Base-by-base conservation (phyloP, 2,797 vertebrate species). In the Aeoliscus strigatus region DNA sequence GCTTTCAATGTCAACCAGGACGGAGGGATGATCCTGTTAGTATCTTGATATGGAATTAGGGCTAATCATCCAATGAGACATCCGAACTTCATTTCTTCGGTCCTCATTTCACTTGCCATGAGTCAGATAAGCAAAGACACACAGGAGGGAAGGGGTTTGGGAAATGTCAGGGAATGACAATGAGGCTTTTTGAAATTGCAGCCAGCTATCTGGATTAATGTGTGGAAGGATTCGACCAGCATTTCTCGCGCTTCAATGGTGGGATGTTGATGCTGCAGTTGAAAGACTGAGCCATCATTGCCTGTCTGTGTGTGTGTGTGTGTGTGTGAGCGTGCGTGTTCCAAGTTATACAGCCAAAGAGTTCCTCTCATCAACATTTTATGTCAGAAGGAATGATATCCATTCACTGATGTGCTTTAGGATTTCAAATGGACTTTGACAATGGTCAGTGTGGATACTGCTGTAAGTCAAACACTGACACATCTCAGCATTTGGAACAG, bases 111-210 rank as follows among this genome's bases (percentile, higher is more conserved):
- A 66, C 56, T 62, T 59, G 33, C 54, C 54, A 47, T 68, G 66
- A 79, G 68, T 77, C 55, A 71, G 63, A 73, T 56, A 67, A 72
- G 61, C 62, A 58, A 55, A 54, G 53, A 60, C 60, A 57, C 60
- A 13, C 29, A 49, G 38, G 51, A 49, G 38, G 51, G 43, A 6
- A 6, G 11, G 58, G 50, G 32, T 27, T 56, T 51, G 54, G 35
- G 46, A 70, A 75, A 81, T 75, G 70, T 73, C 71, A 66, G 35
- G 33, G 73, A 74, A 73, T 71, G 60, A 73, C 64, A 77, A 79
- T 79, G 62, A 77, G 45, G 50, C 49, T 66, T 81, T n/a, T 76
- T 62, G 45, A 73, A 71, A 75, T 33, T 66, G 55, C 59, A 72
- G 57, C 51, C 51, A 62, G 51, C 62, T 60, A 54, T 69, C 63